Evolutionary conservation across 1,140 invertebrate species (phyloP), one percentile per base, ranked within the genome.

Genomic region (Ooceraea biroi): DNA sequence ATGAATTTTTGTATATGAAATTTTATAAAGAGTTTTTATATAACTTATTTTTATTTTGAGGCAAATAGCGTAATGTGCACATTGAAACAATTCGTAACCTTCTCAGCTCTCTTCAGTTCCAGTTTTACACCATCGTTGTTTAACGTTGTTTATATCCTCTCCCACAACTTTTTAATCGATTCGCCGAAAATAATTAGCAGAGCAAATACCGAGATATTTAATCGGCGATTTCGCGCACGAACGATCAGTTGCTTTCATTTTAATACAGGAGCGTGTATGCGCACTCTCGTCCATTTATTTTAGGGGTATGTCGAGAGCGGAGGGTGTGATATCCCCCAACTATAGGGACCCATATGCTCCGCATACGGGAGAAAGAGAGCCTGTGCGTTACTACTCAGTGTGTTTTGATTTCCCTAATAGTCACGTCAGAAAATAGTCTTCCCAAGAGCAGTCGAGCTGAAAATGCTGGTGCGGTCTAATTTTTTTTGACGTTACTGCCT

Each of bases 381-480:
- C n/a, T 88, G 82, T 85, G 52, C 74, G 76, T 78, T 63, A 44
- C 80, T 73, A 80, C 80, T 82, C 90, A 93, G 90, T 93, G 85
- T 94, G 93, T 94, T 94, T 94, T 94, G 94, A 93, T 94, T 94
- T 93, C 83, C 88, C 90, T 94, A 94, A 94, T 94, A 93, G 93
- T 91, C 89, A 88, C 86, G 89, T 90, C 71, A 84, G 73, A 85
- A 88, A 92, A 90, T 87, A 91, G 76, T 83, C 27, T 82, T 69
- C 78, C 55, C 27, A 22, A 10, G 25, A 73, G 7, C 60, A 50
- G 30, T 58, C 58, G 48, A 84, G 41, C 25, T 61, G 46, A 84
- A 84, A 85, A 82, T 80, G n/a, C 14, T 55, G 72, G 69, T n/a
- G 8, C 4, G 10, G 30, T 57, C 11, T 46, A 52, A 84, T 83